Base-by-base conservation (phyloP, 2,888 invertebrate species). In the Ptilodon capucinus region DNA sequence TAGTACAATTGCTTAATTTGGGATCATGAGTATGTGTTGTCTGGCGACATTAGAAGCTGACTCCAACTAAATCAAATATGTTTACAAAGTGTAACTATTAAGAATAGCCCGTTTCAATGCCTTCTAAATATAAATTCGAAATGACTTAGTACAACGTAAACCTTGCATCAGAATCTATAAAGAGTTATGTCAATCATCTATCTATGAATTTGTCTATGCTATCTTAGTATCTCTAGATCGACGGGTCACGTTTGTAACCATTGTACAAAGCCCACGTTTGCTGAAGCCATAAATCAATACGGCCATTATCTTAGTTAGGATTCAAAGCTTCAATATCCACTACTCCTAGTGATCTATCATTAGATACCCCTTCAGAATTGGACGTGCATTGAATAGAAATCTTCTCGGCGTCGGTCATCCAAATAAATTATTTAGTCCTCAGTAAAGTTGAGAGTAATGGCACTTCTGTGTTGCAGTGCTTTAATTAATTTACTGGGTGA, bases 401-500 rank as follows among this genome's bases (percentile, higher is more conserved):
- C 54, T 42, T 46, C 19, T 39, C 38, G 46, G 38, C 19, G 13
- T 11, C 13, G 40, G 44, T 49, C 41, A 36, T 16, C 45, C 46
- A 51, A 52, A 61, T 66, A 57, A 54, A 68, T 60, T 66, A 55
- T 57, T 54, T 44, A 54, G 54, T 48, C 40, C 55, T 57, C 53
- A 59, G 58, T 64, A 51, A 62, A 38, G 38, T 67, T 61, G 49
- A 38, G 46, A 39, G 49, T 60, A 65, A 65, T 70, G 63, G 66
- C 48, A 47, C 60, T 56, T 51, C 60, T 58, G 63, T 60, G 59
- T 51, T 46, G 52, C 58, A 62, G 54, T 40, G 56, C 56, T 60
- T 64, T 65, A 75, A 75, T 71, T 57, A 72, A 70, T 75, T 62
- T 61, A 57, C 63, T 49, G 46, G 58, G 54, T 71, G 68, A 74